Conservation (phyloP, 2,113 vertebrate genomes). For the Lethenteron reissneri region DNA sequence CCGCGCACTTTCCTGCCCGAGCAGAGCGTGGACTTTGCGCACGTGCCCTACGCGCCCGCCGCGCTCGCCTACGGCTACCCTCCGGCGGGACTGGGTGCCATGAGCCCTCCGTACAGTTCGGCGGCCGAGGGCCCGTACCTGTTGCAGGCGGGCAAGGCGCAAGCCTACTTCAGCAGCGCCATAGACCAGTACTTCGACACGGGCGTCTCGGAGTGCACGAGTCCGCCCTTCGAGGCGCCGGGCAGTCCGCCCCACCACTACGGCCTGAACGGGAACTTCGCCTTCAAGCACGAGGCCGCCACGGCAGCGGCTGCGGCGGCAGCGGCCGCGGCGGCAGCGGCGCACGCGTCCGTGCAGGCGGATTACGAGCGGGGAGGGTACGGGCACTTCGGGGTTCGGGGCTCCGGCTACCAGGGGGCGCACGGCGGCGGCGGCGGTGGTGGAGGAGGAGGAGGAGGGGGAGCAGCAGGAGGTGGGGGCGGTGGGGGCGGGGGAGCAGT, state of each 20-base stretch:
- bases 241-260: constrained; percentile 48
- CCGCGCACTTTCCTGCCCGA: constrained; percentile 34
- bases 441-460: no score
- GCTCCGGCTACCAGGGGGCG: no score
- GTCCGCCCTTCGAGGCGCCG: constrained; percentile 66
- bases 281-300: constrained; percentile 68
- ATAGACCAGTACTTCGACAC: constrained; percentile 32
- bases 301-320: constrained; percentile 17
- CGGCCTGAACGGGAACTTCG: constrained; percentile 72
- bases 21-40: constrained; percentile 52
- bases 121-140: constrained; percentile 48
- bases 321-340: background rate
- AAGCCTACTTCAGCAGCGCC: constrained; percentile 32
- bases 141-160: constrained; percentile 44
- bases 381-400: no score
- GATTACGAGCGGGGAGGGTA: no score
- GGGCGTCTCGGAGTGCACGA: constrained; percentile 40
- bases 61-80: constrained; percentile 49
- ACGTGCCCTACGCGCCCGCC: constrained; percentile 28
- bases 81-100: constrained; percentile 46
- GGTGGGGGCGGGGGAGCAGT: no score
- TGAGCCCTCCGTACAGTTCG: constrained; percentile 68
- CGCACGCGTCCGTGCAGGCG: background rate
- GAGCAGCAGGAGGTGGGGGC: no score
- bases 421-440: no score